These are phyloP conservation scores for Rhinogobio ventralis DNA, from an alignment of 2,797 vertebrate species.

Conservation along the genomic window DNA sequence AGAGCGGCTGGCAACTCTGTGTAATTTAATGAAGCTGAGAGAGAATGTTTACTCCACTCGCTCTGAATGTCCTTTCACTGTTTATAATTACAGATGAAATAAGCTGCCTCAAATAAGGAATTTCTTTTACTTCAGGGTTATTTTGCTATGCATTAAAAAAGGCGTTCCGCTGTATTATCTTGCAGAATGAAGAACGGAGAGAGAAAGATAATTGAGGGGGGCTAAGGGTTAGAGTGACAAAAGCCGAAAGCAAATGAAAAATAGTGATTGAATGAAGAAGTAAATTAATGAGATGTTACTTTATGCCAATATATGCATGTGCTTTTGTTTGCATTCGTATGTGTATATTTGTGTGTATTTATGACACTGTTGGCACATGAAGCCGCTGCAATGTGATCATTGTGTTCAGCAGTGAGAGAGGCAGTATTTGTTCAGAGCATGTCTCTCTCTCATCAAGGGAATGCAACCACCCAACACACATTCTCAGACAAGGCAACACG, in stretches of 20 bases:
- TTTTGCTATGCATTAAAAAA: conserved; percentile 57
- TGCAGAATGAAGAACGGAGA: conserved; percentile 31
- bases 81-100: conserved; percentile 67
- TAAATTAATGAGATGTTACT: conserved; percentile 25
- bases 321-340: background rate
- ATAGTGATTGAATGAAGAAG: conserved; percentile 22
- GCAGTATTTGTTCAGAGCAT: conserved; percentile 36
- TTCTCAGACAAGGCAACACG: background rate
- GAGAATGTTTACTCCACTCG: conserved; percentile 60
- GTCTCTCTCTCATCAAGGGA: conserved; percentile 27
- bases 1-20: conserved; percentile 20
- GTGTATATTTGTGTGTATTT: conserved; percentile 16
- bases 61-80: conserved; percentile 58
- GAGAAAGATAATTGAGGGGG: conserved; percentile 22
- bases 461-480: background rate
- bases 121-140: conserved; percentile 57
- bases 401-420: conserved; percentile 23
- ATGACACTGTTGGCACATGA: conserved; percentile 42
- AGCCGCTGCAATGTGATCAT: conserved; percentile 27
- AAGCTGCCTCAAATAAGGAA: conserved; percentile 55
- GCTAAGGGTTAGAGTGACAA: conserved; percentile 10
- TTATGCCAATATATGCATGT: conserved; percentile 30
- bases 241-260: conserved; percentile 38
- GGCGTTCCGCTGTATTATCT: conserved; percentile 52
- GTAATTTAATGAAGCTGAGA: conserved; percentile 61